phyloP scores from a whole-genome alignment of 2,113 vertebrate species.

The Eretmochelys imbricata region DNA sequence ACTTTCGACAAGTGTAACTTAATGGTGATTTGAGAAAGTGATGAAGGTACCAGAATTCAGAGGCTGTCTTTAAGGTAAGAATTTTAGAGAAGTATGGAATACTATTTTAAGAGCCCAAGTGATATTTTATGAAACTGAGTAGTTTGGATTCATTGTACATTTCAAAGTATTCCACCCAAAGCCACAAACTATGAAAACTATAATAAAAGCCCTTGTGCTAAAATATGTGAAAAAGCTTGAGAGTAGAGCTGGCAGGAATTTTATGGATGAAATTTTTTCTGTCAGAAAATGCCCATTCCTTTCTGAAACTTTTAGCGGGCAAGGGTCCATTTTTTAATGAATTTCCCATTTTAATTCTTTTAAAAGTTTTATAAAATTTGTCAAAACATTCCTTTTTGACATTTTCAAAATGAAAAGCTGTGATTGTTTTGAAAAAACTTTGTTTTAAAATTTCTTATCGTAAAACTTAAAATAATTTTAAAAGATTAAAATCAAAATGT shows the following conservation, averaged over 20 bases:
- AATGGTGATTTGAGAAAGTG: neutral
- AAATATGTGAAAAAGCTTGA: neutral
- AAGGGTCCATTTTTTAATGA: neutral
- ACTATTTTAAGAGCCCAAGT: fast-evolving
- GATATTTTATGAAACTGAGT: neutral
- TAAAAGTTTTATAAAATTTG: neutral
- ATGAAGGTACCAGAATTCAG: neutral
- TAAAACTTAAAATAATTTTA: neutral
- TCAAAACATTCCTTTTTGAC: neutral
- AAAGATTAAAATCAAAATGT: neutral
- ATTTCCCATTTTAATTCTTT: neutral
- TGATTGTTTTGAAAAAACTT: neutral
- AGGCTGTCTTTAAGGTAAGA: neutral
- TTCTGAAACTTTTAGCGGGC: fast-evolving
- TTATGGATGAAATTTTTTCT: neutral
- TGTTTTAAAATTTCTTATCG: neutral
- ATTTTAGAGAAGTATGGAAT: neutral
- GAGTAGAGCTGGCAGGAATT: neutral
- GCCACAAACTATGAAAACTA: neutral
- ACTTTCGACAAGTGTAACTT: neutral
- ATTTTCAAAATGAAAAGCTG: neutral
- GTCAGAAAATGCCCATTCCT: fast-evolving
- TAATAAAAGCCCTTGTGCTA: neutral
- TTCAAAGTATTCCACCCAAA: neutral
- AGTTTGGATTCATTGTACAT: neutral